phyloP scores from a whole-genome alignment of 2,797 vertebrate genomes.

The Molossus molossus region DNA sequence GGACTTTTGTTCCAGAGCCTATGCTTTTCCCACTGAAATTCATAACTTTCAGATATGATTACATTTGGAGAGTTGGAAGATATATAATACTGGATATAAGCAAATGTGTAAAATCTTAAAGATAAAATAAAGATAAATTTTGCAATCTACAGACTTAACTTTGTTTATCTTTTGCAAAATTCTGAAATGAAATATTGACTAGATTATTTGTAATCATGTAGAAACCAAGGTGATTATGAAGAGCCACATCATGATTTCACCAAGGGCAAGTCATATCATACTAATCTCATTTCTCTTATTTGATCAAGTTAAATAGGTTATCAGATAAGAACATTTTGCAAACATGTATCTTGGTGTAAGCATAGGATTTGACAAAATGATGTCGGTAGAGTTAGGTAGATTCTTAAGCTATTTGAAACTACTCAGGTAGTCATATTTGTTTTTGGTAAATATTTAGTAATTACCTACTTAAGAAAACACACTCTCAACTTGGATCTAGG shows the following conservation, averaged over 20 bases:
- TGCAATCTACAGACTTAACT: slow-evolving; percentile 12
- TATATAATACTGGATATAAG: slow-evolving; percentile 6
- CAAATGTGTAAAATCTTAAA: slow-evolving; percentile 54
- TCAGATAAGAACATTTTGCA: slow-evolving; percentile 33
- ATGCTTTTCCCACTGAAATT: slow-evolving; percentile 10
- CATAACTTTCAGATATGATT: slow-evolving; percentile 1
- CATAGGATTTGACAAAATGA: slow-evolving; percentile 10
- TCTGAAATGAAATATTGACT: slow-evolving; percentile 56
- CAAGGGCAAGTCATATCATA: slow-evolving; percentile 19
- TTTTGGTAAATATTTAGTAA: slow-evolving; percentile 52
- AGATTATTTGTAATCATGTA: slow-evolving; percentile 42
- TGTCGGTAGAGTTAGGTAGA: slow-evolving; percentile 6
- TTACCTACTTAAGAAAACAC: slow-evolving; percentile 2
- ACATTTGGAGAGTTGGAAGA: slow-evolving; percentile 27
- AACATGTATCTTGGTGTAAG: slow-evolving; percentile 38
- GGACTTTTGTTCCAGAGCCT: background rate
- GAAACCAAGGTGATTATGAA: slow-evolving; percentile 47
- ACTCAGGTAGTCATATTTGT: background rate
- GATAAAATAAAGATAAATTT: slow-evolving; percentile 54
- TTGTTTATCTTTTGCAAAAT: slow-evolving; percentile 38
- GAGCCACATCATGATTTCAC: slow-evolving; percentile 31
- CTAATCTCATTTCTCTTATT: slow-evolving; percentile 29
- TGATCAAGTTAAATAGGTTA: slow-evolving; percentile 53
- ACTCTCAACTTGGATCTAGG: slow-evolving; percentile 6
- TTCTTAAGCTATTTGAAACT: slow-evolving; percentile 56